Evolutionary conservation across 2,113 vertebrate species (phyloP).

Genomic region (Falcunculus frontatus): DNA sequence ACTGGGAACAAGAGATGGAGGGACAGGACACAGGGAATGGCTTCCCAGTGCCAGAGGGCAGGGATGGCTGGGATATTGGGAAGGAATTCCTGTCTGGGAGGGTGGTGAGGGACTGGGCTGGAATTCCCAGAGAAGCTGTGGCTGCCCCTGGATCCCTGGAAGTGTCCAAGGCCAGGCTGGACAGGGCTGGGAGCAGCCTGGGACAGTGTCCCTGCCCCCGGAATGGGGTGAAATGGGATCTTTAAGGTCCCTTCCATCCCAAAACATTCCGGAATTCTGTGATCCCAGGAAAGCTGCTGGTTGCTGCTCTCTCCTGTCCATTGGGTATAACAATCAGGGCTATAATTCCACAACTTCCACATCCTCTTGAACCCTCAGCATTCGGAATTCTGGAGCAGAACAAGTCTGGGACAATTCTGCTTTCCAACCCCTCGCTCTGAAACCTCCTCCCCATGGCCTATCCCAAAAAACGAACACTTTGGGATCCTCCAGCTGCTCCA

Average conservation of each 20-base stretch:
- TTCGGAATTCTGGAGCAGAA: not conserved
- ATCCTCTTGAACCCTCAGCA: not conserved
- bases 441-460: not conserved
- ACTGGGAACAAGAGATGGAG: not conserved
- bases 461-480: fast-evolving
- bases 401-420: not conserved
- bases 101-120: not conserved
- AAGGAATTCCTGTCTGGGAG: not conserved
- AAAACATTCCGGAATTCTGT: not conserved
- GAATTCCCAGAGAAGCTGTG: not conserved
- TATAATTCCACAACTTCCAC: fast-evolving
- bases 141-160: not conserved
- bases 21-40: not conserved
- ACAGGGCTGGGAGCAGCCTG: too few relatives aligned
- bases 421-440: not conserved
- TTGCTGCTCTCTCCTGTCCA: not conserved
- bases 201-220: not conserved
- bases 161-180: fast-evolving
- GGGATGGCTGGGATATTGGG: not conserved
- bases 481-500: not conserved
- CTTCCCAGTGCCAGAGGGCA: not conserved
- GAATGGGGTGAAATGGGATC: fast-evolving
- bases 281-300: not conserved
- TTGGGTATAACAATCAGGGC: not conserved
- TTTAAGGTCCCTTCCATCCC: not conserved